A percentile compares a stretch with the other conserved stretches of the same genome.
Conservation (phyloP, 1,140 invertebrate genomes). For the Helicoverpa zea region DNA sequence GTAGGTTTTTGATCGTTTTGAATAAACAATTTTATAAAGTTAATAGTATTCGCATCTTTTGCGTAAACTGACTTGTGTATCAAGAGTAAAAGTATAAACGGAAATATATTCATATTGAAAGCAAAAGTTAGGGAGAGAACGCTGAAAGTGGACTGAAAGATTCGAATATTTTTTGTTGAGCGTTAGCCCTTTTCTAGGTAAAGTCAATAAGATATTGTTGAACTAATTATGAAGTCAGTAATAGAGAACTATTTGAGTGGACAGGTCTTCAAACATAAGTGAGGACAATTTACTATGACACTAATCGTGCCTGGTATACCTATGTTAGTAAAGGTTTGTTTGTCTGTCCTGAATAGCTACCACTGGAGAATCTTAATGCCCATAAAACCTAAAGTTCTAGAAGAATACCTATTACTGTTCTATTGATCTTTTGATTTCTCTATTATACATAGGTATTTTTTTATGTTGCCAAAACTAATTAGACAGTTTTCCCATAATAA, state of each 20-base stretch:
- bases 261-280: conserved; percentile 31
- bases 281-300: not conserved
- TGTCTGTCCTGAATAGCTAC: not conserved
- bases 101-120: not conserved
- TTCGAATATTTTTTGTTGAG: not conserved
- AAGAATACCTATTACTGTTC: no score
- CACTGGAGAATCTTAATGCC: not conserved
- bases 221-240: conserved; percentile 1
- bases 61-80: conserved; percentile 25
- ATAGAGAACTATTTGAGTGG: not conserved
- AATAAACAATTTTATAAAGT: conserved; percentile 67
- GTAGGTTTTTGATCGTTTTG: conserved; percentile 69
- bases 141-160: not conserved
- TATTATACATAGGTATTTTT: no score
- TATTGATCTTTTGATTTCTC: no score
- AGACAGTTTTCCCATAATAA: no score
- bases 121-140: not conserved
- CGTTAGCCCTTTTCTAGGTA: not conserved
- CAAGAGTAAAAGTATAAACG: not conserved
- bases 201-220: conserved; percentile 12
- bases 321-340: not conserved
- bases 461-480: no score
- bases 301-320: not conserved
- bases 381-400: no score
- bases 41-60: conserved; percentile 51